Base-by-base conservation (phyloP, 1,140 invertebrate species). In the Rhopalosiphum maidis region DNA sequence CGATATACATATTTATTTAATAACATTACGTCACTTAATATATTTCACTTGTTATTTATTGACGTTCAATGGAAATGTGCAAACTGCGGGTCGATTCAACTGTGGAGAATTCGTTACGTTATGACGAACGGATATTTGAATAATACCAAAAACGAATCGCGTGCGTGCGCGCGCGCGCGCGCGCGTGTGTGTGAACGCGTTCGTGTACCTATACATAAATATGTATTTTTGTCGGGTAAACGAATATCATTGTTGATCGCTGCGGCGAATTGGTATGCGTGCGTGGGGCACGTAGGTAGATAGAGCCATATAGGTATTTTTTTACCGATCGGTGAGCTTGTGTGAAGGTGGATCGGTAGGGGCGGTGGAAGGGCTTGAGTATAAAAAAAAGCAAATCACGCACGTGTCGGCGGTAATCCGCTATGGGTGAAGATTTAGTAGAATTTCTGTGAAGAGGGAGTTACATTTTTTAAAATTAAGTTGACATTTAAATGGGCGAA, bases 141-240 rank as follows among this genome's bases (percentile, higher is more conserved):
- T 90, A 90, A 90, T 90, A 68, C 89, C 54, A 30, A 43, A 90
- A 90, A 90, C 54, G 89, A 90, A 55, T 90, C 8, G 51, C 11
- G 15, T 43, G 86, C n/a, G 54, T 22, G 25, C 0, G 30, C 54
- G 41, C 18, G 15, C n/a, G 21, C 18, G 11, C 11, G 15, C 43
- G 21, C 8, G 37, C 48, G n/a, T 35, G 21, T 82, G 37, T 87
- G n/a, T 35, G 6, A 37, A 18, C 18, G 22, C 37, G 82, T 87
- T 48, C 35, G n/a, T 35, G 21, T 82, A 35, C 35, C 9, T 77
- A 86, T 46, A 86, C 41, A 86, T 43, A 86, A 43, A 43, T 51
- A 54, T 37, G 87, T 90, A 60, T 60, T 60, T 55, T 60, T 60
- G 37, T 43, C 11, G 54, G 54, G 30, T 43, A 90, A 60, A 90